Conservation (phyloP, 2,797 vertebrate species). For the Acridotheres tristis region DNA sequence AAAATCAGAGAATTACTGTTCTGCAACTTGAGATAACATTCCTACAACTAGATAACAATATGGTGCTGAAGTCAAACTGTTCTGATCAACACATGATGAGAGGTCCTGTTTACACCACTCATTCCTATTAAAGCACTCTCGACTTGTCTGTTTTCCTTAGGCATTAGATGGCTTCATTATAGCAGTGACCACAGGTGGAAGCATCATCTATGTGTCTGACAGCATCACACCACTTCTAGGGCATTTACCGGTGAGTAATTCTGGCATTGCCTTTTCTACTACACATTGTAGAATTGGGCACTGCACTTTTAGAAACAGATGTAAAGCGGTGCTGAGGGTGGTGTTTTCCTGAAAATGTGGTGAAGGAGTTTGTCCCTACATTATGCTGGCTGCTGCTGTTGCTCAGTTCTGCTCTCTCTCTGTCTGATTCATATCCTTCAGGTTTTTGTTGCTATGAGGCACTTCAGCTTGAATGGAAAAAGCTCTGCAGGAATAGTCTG, state of each 20-base stretch:
- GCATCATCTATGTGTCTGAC: conserved; percentile 84
- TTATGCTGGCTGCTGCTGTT: not conserved
- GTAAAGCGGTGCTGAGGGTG: not conserved
- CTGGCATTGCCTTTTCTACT: not conserved
- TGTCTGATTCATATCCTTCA: not conserved
- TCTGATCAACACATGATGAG: not conserved
- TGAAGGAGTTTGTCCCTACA: not conserved
- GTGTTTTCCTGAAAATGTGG: not conserved
- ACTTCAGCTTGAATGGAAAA: conserved; percentile 18
- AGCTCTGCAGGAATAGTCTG: not conserved
- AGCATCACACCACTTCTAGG: conserved; percentile 83
- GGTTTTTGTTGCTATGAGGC: conserved; percentile 51
- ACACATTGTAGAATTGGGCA: not conserved
- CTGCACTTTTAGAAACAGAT: not conserved
- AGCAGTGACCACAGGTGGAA: conserved; percentile 81
- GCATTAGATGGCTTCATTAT: conserved; percentile 84
- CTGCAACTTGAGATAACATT: conserved; percentile 28
- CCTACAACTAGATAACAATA: not conserved
- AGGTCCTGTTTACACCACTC: not conserved
- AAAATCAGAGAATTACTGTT: conserved; percentile 28
- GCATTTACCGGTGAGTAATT: conserved; percentile 80
- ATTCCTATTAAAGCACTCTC: not conserved
- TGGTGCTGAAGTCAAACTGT: not conserved
- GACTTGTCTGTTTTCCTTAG: conserved; percentile 54
- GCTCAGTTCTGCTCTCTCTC: not conserved